Base-by-base conservation (phyloP, 2,888 invertebrate species). In the Chironomus tentans region DNA sequence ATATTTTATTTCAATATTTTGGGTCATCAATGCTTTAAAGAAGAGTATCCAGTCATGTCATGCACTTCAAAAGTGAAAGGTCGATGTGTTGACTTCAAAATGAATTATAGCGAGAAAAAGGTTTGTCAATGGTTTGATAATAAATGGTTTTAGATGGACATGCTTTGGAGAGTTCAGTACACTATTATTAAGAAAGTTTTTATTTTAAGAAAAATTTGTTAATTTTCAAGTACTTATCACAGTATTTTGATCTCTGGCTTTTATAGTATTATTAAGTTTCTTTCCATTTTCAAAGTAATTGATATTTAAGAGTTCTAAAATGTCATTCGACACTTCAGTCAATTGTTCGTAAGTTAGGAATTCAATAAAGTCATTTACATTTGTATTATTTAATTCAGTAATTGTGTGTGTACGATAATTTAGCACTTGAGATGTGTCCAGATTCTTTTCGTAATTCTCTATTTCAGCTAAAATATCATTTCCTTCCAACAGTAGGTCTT, bases 1-100 rank as follows among this genome's bases (percentile, higher is more conserved):
- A 84, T 87, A 38, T 89, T 91, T 0, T 93, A 91, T 83, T 93
- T 93, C 84, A 90, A 91, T 80, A 85, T 92, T 78, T 83, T 92
- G 61, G 87, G 88, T 0, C 90, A 90, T 0, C 88, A 90, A 81
- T 93, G 92, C 82, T 92, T 91, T 82, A 84, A 87, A n/a, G 82
- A 86, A 76, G 85, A 88, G 0, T 86, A 86, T 79, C 88, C 88
- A 0, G 86, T 87, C 18, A 68, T 24, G 62, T 83, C 85, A 78
- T 83, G 82, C 71, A 88, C 88, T 77, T 80, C 81, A 7, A 81
- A 83, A 78, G n/a, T 22, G 5, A 65, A 65, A 87, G 87, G 78
- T 87, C 18, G 74, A 46, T 74, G 88, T 77, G 83, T 86, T 68
- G 85, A 87, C 62, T 89, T 88, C 77, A 84, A 85, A 77, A 78